These are phyloP conservation scores for Acanthisitta chloris DNA, from an alignment of 2,113 vertebrate genomes.

Conservation along the genomic window DNA sequence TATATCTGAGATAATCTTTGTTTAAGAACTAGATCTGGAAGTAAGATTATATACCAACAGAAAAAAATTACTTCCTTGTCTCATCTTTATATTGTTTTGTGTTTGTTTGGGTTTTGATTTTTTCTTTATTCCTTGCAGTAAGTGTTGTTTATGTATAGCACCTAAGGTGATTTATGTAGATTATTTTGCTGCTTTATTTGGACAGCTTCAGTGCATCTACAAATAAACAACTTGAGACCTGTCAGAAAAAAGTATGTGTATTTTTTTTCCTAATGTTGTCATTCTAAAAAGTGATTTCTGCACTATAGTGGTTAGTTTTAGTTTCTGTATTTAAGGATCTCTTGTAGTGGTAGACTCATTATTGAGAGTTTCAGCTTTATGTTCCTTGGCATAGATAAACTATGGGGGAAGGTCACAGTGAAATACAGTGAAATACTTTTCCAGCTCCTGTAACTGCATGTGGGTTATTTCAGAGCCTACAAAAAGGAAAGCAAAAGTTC, in stretches of 20 bases:
- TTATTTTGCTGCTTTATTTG: neutral
- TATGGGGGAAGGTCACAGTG: neutral
- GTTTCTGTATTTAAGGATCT: neutral
- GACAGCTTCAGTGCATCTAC: neutral
- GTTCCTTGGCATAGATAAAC: accelerated
- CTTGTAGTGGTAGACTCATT: accelerated
- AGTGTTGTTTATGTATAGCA: neutral
- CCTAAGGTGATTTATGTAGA: neutral
- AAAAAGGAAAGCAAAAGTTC: neutral
- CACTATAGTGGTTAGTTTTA: neutral
- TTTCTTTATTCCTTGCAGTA: neutral
- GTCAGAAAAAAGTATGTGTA: neutral
- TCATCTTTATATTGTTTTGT: neutral
- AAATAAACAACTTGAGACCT: neutral
- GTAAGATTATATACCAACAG: neutral
- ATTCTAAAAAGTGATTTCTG: neutral
- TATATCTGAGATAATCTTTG: neutral
- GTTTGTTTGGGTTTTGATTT: neutral
- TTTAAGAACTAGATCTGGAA: neutral
- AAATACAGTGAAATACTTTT: neutral
- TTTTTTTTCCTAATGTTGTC: neutral
- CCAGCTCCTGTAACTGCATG: neutral
- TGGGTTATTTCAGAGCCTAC: neutral
- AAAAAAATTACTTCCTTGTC: neutral
- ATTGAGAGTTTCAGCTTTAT: neutral